Conservation (phyloP, 2,113 vertebrate genomes). For the Pristiophorus japonicus region DNA sequence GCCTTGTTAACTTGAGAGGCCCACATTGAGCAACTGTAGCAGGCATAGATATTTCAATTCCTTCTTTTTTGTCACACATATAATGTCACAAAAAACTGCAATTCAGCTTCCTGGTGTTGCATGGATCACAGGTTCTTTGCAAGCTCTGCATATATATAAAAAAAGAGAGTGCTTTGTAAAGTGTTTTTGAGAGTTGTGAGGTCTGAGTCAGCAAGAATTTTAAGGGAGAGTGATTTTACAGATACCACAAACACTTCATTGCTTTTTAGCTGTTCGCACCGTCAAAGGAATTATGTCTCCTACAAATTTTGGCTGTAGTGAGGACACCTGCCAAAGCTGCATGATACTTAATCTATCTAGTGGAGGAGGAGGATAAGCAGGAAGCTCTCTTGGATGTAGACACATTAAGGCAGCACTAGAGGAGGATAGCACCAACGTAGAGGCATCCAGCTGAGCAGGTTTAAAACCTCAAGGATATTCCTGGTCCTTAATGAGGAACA, state of each 20-base stretch:
- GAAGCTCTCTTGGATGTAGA: neutral
- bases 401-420: neutral
- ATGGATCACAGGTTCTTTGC: neutral
- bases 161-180: neutral
- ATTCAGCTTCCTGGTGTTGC: neutral
- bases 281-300: neutral
- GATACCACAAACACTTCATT: neutral
- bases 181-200: neutral
- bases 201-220: neutral
- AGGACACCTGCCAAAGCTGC: neutral
- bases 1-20: neutral
- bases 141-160: neutral
- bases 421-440: neutral
- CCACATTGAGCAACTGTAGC: neutral
- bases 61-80: neutral
- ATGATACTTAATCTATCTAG: neutral
- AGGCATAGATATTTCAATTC: neutral
- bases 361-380: too few species aligned
- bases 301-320: neutral
- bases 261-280: neutral
- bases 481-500: too few species aligned
- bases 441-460: neutral
- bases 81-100: neutral
- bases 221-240: neutral
- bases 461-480: neutral